phyloP scores from a whole-genome alignment of 2,113 vertebrate species.

The Aix galericulata region DNA sequence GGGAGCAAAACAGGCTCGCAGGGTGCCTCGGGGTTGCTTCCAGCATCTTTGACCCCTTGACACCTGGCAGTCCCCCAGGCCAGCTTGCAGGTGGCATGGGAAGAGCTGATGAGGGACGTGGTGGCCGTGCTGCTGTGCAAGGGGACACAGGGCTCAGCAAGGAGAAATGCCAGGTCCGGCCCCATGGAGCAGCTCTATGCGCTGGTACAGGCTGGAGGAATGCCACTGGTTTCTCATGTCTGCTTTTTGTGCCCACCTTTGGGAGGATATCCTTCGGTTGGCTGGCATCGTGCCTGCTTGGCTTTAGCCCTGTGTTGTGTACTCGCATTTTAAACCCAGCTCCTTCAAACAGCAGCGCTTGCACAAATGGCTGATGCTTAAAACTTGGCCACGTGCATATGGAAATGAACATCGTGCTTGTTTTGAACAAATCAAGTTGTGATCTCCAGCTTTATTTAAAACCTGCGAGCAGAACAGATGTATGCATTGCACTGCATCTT shows the following conservation, averaged over 20 bases:
- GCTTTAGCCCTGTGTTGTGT: not conserved
- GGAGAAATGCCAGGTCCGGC: not conserved
- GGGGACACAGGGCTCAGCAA: not conserved
- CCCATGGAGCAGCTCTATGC: too few relatives aligned
- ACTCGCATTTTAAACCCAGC: fast-evolving
- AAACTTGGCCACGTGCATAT: fast-evolving
- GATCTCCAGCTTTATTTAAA: not conserved
- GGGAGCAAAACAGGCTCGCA: too few relatives aligned
- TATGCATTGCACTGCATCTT: fast-evolving
- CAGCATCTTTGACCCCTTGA: too few relatives aligned
- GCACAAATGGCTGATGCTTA: not conserved
- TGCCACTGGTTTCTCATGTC: fast-evolving
- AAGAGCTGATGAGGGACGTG: not conserved
- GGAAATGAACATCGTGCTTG: not conserved
- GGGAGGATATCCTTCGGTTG: not conserved
- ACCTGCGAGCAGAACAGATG: not conserved
- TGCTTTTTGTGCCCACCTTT: not conserved
- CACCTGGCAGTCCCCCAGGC: too few relatives aligned
- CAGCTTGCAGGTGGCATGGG: not conserved
- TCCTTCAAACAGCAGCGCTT: not conserved
- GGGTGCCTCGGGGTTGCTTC: too few relatives aligned
- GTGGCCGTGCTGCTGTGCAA: not conserved
- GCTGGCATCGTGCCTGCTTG: fast-evolving
- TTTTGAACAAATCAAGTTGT: not conserved
- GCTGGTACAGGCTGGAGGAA: not conserved